Percentiles rank a stretch among this genome's conserved stretches.
These are phyloP conservation scores for Apostichopus leukothele DNA, from an alignment of 53 echinoderm and acorn worm species.

Conservation along the genomic window DNA sequence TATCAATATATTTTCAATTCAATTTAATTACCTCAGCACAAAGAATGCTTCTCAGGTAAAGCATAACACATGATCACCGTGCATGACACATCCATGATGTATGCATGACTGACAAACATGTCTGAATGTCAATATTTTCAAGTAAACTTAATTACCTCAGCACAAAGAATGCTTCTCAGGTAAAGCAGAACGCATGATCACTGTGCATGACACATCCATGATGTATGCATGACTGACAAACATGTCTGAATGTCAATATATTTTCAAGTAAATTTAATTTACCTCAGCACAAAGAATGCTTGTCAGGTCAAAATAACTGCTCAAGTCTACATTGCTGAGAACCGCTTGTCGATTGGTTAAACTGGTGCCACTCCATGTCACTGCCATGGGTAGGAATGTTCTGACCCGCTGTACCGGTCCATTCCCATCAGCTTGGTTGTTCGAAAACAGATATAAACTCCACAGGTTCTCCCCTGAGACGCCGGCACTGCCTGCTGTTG, in stretches of 20 bases:
- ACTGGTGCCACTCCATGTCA: conserved; percentile 10
- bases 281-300: conserved; percentile 13
- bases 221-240: no score
- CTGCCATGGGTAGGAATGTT: not conserved
- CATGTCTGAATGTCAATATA: no score
- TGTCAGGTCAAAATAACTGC: conserved; percentile 3
- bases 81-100: no score
- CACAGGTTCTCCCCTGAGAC: conserved; percentile 59
- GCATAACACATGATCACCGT: no score
- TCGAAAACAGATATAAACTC: conserved; percentile 46
- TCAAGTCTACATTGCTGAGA: not conserved
- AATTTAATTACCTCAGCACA: conserved; percentile 8
- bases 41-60: not conserved
- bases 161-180: not conserved
- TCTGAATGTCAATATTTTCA: no score
- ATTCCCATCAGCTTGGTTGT: conserved; percentile 8
- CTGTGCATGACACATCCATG: no score
- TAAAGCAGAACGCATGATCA: no score
- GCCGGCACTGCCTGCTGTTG: conserved; percentile 51
- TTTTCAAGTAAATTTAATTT: not conserved
- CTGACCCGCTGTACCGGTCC: not conserved
- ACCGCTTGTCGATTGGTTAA: not conserved
- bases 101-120: no score
- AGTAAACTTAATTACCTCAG: not conserved
- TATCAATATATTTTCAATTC: no score